Conservation (phyloP, 2,113 vertebrate genomes). For the Pelvicachromis taeniatus region DNA sequence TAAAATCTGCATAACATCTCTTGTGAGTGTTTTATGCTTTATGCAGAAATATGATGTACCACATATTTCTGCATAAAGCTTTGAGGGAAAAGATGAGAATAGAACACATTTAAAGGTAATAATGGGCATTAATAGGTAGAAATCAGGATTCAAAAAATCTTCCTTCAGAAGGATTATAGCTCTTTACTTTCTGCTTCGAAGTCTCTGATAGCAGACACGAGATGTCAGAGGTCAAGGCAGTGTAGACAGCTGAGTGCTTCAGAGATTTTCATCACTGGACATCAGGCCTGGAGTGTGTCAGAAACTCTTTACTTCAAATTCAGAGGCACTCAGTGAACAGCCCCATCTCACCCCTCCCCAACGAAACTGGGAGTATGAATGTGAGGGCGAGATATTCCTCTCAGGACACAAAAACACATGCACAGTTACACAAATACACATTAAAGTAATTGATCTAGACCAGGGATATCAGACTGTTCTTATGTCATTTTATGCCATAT, state of each 20-base stretch:
- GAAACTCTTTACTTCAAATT: neutral
- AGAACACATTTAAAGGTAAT: neutral
- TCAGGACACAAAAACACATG: neutral
- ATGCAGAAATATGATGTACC: neutral
- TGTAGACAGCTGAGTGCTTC: neutral
- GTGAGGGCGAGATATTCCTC: neutral
- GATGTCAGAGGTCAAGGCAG: constrained; percentile 4
- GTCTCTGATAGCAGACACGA: neutral
- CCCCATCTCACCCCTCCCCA: neutral
- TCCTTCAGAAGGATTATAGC: neutral
- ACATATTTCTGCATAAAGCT: neutral
- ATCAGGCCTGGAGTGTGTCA: constrained; percentile 48
- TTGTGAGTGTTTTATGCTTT: neutral
- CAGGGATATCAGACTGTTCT: neutral
- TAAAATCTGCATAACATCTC: neutral
- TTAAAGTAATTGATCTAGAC: neutral
- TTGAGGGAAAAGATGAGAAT: neutral
- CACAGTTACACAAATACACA: neutral
- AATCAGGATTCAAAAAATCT: neutral
- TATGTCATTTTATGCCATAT: neutral
- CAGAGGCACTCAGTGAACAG: neutral
- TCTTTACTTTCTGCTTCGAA: neutral
- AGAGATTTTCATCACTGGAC: constrained; percentile 30
- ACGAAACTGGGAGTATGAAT: neutral
- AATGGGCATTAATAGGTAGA: neutral